These are phyloP conservation scores for Asteroscopus sphinx DNA, from an alignment of 2,888 invertebrate genomes.

Conservation along the genomic window DNA sequence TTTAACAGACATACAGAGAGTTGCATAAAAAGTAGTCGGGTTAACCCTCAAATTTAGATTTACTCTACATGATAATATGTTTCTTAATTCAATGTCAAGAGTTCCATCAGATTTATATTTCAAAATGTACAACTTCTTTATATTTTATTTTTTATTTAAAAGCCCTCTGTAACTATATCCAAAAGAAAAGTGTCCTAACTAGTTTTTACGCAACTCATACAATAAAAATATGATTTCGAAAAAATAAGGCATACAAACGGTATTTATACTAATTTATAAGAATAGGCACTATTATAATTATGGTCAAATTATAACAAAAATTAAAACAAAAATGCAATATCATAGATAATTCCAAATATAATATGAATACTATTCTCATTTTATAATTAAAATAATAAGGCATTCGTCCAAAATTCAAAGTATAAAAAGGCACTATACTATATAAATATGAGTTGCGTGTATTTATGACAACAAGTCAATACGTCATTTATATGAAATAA, in stretches of 20 bases:
- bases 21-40: conserved; percentile 24
- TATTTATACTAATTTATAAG: conserved; percentile 59
- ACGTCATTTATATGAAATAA: conserved; percentile 37
- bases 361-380: conserved; percentile 55
- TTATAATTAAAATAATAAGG: conserved; percentile 61
- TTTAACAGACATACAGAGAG: conserved; percentile 47
- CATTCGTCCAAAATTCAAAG: conserved; percentile 54
- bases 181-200: background rate
- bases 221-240: conserved; percentile 49
- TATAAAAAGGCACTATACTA: conserved; percentile 58
- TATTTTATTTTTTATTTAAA: no score
- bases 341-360: conserved; percentile 49
- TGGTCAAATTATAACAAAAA: conserved; percentile 61
- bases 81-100: conserved; percentile 3
- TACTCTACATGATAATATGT: no score
- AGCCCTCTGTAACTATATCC: no score
- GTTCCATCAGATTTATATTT: background rate
- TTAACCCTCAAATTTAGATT: background rate
- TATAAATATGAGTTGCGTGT: conserved; percentile 44
- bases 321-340: conserved; percentile 61
- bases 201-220: conserved; percentile 19
- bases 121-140: no score
- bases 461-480: conserved; percentile 51
- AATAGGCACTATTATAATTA: conserved; percentile 64
- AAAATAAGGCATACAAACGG: conserved; percentile 67